Conservation (phyloP, 2,113 vertebrate species). For the Anser cygnoides region DNA sequence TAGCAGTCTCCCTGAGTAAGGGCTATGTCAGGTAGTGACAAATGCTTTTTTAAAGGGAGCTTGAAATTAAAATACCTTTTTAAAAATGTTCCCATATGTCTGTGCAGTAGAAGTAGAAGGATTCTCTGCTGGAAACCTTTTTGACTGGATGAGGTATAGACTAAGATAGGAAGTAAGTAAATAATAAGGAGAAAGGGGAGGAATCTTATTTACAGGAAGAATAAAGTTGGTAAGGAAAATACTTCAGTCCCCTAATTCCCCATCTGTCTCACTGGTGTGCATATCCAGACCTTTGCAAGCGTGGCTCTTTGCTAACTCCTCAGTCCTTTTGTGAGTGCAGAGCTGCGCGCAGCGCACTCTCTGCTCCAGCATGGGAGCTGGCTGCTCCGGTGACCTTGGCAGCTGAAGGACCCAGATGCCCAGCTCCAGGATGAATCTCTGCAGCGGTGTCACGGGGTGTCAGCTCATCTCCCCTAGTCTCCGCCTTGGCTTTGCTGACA, state of each 20-base stretch:
- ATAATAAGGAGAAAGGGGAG: background rate
- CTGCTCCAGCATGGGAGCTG: conserved; percentile 13
- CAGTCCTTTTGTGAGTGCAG: background rate
- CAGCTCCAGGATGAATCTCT: conserved; percentile 60
- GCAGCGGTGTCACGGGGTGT: conserved; percentile 53
- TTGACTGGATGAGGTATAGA: background rate
- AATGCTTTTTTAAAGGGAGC: conserved; percentile 9
- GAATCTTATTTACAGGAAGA: background rate
- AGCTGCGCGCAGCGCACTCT: background rate
- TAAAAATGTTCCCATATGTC: background rate
- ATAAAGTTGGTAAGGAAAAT: background rate
- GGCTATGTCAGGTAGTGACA: background rate
- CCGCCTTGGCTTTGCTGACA: conserved; percentile 31
- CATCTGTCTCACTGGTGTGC: background rate
- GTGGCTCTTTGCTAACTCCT: background rate
- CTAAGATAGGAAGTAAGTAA: background rate
- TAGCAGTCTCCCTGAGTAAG: conserved; percentile 24
- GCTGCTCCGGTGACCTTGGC: conserved; percentile 44
- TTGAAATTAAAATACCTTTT: conserved; percentile 14
- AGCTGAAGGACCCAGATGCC: conserved; percentile 70
- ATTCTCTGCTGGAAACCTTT: background rate
- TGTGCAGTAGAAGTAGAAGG: background rate
- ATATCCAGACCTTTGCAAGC: background rate
- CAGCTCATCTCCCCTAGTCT: conserved; percentile 37
- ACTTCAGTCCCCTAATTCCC: background rate